These are phyloP conservation scores for Macropodus opercularis DNA, from an alignment of 2,797 vertebrate genomes.

Conservation along the genomic window DNA sequence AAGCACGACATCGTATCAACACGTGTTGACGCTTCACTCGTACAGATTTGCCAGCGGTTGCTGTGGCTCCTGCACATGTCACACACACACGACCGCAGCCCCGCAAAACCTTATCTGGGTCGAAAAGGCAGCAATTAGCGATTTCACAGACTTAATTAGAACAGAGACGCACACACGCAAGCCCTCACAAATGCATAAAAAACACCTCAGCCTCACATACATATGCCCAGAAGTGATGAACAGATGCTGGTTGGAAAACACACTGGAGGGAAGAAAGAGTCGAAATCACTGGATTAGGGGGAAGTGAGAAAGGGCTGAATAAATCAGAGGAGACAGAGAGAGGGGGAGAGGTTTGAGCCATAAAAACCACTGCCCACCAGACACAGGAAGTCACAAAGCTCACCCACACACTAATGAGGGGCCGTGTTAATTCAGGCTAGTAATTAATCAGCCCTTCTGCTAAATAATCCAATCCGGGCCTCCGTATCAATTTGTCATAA, in stretches of 20 bases:
- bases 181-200: slow-evolving; percentile 6
- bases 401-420: slow-evolving; percentile 57
- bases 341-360: background rate
- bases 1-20: background rate
- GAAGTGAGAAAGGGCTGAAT: slow-evolving; percentile 3
- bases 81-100: background rate
- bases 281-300: slow-evolving; percentile 4
- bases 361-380: slow-evolving; percentile 8
- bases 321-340: slow-evolving; percentile 6
- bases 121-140: slow-evolving; percentile 58
- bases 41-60: slow-evolving; percentile 6
- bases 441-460: slow-evolving; percentile 59
- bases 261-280: slow-evolving; percentile 15
- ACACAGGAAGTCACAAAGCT: slow-evolving; percentile 35
- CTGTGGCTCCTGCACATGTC: slow-evolving; percentile 6
- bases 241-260: slow-evolving; percentile 34
- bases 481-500: slow-evolving; percentile 36
- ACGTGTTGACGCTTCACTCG: slow-evolving; percentile 13
- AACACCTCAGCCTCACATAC: slow-evolving; percentile 18
- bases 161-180: slow-evolving; percentile 25
- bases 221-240: slow-evolving; percentile 21
- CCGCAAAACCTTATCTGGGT: slow-evolving; percentile 32
- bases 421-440: slow-evolving; percentile 48
- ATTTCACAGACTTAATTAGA: slow-evolving; percentile 71
- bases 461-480: slow-evolving; percentile 44